phyloP scores from a whole-genome alignment of 30 jellyfish, hydroid and myxozoan genomes.

The Hydra vulgaris region DNA sequence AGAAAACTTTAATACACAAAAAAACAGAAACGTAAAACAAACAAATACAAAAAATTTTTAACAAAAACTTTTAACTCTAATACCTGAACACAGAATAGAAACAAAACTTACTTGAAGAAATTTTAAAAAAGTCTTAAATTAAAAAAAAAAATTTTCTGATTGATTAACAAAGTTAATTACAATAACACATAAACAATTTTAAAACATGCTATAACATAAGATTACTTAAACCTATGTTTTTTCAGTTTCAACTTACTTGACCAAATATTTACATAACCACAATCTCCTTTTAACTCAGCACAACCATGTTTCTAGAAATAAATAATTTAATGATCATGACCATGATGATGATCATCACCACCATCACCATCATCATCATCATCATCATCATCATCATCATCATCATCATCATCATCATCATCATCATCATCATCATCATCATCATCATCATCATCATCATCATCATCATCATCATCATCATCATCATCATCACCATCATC shows the following conservation, averaged over 20 bases:
- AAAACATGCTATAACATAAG: too few relatives aligned
- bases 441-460: not conserved
- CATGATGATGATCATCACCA: not conserved
- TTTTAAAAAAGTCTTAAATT: too few relatives aligned
- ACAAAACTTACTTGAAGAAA: too few relatives aligned
- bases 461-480: not conserved
- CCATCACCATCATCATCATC: not conserved
- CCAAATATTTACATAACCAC: slow-evolving; percentile 78
- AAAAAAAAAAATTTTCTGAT: too few relatives aligned
- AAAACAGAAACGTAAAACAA: too few relatives aligned
- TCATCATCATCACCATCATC: not conserved
- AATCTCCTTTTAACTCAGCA: slow-evolving; percentile 69
- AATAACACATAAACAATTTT: too few relatives aligned
- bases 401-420: not conserved
- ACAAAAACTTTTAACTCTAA: too few relatives aligned
- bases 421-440: not conserved
- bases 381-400: not conserved
- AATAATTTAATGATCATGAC: not conserved
- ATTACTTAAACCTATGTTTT: too few relatives aligned
- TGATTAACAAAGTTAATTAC: too few relatives aligned
- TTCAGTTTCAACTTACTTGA: slow-evolving; percentile 54
- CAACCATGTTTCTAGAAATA: slow-evolving; percentile 80
- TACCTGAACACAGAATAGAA: too few relatives aligned
- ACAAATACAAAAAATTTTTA: too few relatives aligned
- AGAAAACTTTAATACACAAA: too few relatives aligned